Evolutionary conservation across 2,888 invertebrate species (phyloP), one percentile per base, ranked within the genome.

Genomic region (Auanema freiburgensis): DNA sequence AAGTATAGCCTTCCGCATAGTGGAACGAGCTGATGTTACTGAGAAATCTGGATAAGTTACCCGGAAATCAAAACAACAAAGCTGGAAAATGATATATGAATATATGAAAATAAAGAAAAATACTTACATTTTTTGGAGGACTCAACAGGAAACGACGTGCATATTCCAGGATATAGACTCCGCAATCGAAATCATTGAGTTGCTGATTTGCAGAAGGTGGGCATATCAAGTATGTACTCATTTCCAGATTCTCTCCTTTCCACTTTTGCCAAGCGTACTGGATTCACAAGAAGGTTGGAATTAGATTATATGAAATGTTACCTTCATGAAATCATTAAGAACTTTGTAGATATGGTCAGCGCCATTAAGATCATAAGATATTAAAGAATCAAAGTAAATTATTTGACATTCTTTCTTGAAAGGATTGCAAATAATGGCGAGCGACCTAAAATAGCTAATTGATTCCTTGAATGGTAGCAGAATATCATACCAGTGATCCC

Each of bases 101-200:
- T 1, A 44, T 24, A 11, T 42, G 23, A 56, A 43, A 25, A 12
- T 33, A 18, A 44, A 46, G 25, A n/a, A 8, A 16, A 57, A 24
- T 40, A 55, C 44, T 54, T 61, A 78, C 78, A 64, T 78, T 69
- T 59, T 69, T 66, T 16, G 79, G 78, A 40, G 79, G 76, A 11
- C 58, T 63, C 56, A 72, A 62, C 53, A 80, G 69, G 69, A 80
- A 80, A 16, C 74, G 60, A 49, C 67, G 59, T 21, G 78, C 78
- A 59, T 74, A 79, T 60, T 80, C 80, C 24, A 77, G 67, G 40
- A 77, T 69, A 63, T 66, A 78, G n/a, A 79, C 65, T 4, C 79
- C 80, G 57, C 76, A 74, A 59, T 80, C 80, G 42, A 68, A 73
- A 61, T 67, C 67, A 57, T 75, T 74, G 21, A 53, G 62, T 59